Percentiles rank a stretch among this genome's conserved stretches.
phyloP scores from a whole-genome alignment of 2,888 invertebrate species.

The Timandra comae region DNA sequence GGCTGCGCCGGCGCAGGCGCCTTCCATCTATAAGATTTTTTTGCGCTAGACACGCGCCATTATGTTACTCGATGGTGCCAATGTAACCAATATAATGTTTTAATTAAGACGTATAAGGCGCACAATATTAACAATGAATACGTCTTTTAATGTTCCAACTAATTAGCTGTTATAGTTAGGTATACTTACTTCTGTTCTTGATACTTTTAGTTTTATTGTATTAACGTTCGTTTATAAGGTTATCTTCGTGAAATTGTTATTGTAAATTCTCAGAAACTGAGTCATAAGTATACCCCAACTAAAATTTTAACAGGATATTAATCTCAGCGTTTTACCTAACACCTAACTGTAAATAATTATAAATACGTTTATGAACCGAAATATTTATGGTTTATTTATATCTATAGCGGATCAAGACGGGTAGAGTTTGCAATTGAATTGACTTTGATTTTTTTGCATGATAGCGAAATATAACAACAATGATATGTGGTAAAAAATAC shows the following conservation, averaged over 20 bases:
- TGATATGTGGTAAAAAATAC: constrained; percentile 74
- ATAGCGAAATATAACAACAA: constrained; percentile 71
- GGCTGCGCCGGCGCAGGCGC: constrained; percentile 38
- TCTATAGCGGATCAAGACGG: constrained; percentile 25
- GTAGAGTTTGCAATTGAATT: constrained; percentile 33
- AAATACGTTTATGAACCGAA: constrained; percentile 23
- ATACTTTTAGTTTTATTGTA: too few relatives aligned
- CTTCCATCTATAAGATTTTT: constrained; percentile 30
- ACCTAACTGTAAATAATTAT: constrained; percentile 23
- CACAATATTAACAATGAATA: too few relatives aligned
- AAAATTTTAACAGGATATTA: constrained; percentile 18
- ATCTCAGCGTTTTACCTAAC: constrained; percentile 18
- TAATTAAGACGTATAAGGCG: constrained; percentile 13
- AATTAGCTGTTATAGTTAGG: too few relatives aligned
- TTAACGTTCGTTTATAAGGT: too few relatives aligned
- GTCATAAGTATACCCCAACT: constrained; percentile 6
- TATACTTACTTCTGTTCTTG: too few relatives aligned
- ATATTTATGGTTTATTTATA: constrained; percentile 20
- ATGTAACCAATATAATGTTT: constrained; percentile 23
- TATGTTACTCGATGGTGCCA: constrained; percentile 19
- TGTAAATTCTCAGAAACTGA: not conserved
- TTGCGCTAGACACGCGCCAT: constrained; percentile 31
- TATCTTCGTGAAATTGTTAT: too few relatives aligned
- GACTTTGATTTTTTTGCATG: constrained; percentile 65
- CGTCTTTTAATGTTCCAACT: too few relatives aligned